Evolutionary conservation across 2,797 vertebrate genomes (phyloP).

Genomic region (Bradypodion ventrale): DNA sequence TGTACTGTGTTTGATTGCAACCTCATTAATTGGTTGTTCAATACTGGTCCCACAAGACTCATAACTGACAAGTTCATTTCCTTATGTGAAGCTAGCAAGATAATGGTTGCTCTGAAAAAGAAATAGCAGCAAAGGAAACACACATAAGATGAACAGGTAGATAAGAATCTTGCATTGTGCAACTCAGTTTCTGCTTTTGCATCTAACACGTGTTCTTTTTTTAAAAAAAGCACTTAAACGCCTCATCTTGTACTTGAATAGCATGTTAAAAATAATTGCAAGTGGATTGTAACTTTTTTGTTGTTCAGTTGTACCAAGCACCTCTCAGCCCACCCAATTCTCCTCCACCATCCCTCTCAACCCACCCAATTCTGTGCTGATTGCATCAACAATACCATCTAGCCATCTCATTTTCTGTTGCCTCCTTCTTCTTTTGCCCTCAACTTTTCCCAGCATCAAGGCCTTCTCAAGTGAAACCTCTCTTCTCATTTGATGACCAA

Average conservation of each 20-base stretch:
- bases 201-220: neutral
- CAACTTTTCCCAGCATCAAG: no score
- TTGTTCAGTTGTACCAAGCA: no score
- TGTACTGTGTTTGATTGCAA: neutral
- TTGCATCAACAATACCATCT: no score
- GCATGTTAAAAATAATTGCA: conserved; percentile 36
- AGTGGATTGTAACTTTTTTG: neutral
- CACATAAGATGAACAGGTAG: neutral
- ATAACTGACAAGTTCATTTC: neutral
- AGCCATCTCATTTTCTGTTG: no score
- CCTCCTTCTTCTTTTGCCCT: no score
- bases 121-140: neutral
- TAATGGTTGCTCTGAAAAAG: neutral
- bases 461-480: no score
- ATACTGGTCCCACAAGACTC: no score
- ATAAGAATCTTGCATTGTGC: neutral
- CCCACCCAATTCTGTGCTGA: no score
- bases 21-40: neutral
- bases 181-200: neutral
- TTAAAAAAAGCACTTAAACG: neutral
- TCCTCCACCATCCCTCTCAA: no score
- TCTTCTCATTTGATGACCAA: no score
- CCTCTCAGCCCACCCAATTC: no score
- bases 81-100: neutral
- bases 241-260: neutral